A percentile compares a stretch with the other conserved stretches of the same genome.
These are phyloP conservation scores for Ochotona curzoniae DNA, from an alignment of 2,113 vertebrate species.

Conservation along the genomic window DNA sequence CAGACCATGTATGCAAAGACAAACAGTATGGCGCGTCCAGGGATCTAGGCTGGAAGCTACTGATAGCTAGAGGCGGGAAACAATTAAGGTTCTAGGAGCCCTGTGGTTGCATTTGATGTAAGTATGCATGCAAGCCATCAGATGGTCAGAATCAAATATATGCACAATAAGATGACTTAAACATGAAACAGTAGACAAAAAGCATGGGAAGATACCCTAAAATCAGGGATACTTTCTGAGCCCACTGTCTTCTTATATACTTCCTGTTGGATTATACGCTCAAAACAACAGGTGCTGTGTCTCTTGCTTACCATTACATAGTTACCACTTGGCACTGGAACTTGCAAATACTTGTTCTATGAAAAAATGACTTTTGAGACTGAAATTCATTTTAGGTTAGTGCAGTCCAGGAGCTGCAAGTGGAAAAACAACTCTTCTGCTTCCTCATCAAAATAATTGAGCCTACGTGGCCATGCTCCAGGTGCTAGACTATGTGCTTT, in stretches of 20 bases:
- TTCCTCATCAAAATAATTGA: not conserved
- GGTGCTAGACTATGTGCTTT: not conserved
- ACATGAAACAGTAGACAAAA: not conserved
- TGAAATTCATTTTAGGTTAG: not conserved
- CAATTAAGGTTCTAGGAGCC: not conserved
- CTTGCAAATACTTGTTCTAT: not conserved
- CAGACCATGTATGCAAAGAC: not conserved
- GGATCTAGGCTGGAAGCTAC: not conserved
- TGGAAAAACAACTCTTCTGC: not conserved
- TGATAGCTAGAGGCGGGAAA: not conserved
- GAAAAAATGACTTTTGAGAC: slow-evolving; percentile 2
- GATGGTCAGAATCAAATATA: not conserved
- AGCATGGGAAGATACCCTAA: not conserved
- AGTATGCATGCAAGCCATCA: not conserved
- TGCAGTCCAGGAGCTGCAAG: not conserved
- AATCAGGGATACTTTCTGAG: not conserved
- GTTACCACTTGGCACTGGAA: not conserved
- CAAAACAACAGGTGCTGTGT: not conserved
- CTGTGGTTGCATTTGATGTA: not conserved
- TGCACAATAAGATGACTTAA: not conserved
- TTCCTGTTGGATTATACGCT: not conserved
- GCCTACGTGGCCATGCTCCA: not conserved
- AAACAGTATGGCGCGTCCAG: not conserved
- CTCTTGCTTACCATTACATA: not conserved
- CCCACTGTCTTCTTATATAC: not conserved